phyloP scores from a whole-genome alignment of 2,888 invertebrate genomes.

The Drosophila mettleri region DNA sequence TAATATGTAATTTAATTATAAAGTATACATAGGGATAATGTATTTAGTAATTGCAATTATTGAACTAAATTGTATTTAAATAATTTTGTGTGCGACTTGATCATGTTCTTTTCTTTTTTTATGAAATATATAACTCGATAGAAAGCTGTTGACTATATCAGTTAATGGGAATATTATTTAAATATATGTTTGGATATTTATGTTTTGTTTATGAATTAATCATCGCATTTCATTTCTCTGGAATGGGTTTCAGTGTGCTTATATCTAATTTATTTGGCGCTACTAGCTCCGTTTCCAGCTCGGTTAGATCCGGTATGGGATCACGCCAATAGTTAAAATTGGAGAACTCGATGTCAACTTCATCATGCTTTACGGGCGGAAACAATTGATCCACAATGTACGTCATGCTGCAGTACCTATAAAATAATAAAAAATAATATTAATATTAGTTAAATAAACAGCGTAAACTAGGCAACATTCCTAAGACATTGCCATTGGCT shows the following conservation, averaged over 20 bases:
- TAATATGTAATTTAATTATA: conserved; percentile 9
- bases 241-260: conserved; percentile 82
- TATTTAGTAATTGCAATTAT: conserved; percentile 19
- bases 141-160: conserved; percentile 11
- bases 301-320: conserved; percentile 88
- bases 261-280: conserved; percentile 47
- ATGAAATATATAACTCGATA: conserved; percentile 21
- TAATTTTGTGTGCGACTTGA: conserved; percentile 9
- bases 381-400: conserved; percentile 98
- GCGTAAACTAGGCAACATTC: conserved; percentile 31
- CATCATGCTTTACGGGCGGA: conserved; percentile 90
- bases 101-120: not conserved
- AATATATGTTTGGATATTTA: conserved; percentile 24
- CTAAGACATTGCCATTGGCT: not conserved
- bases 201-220: conserved; percentile 9
- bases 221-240: conserved; percentile 79
- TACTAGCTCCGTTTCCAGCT: conserved; percentile 64
- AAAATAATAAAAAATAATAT: not conserved
- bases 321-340: conserved; percentile 97
- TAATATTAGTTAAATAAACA: not conserved
- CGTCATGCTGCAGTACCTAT: conserved; percentile 95
- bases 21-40: conserved; percentile 41
- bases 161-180: conserved; percentile 21
- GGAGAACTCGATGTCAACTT: conserved; percentile 90
- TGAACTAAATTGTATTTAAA: not conserved